These are phyloP conservation scores for Colaptes auratus DNA, from an alignment of 2,113 vertebrate species.

Conservation along the genomic window DNA sequence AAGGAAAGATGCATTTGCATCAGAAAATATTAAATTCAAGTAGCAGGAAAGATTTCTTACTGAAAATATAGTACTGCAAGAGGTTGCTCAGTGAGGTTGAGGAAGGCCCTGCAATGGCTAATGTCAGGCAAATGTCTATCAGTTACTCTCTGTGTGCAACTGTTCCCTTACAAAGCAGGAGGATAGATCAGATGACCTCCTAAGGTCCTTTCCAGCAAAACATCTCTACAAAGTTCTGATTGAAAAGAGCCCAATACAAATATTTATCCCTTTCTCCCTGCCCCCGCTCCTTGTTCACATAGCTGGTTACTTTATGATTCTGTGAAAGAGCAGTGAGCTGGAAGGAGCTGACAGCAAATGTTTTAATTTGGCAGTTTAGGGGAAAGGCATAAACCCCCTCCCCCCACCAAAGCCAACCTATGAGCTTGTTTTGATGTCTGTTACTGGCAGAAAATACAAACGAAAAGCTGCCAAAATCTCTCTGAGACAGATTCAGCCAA, in stretches of 20 bases:
- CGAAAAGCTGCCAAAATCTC: not conserved
- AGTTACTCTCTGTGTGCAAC: not conserved
- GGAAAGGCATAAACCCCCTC: no score
- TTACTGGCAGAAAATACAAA: slow-evolving; percentile 17
- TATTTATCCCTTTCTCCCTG: not conserved
- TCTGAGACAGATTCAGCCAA: not conserved
- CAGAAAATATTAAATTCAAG: not conserved
- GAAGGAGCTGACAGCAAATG: slow-evolving; percentile 22
- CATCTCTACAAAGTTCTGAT: not conserved
- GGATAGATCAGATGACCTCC: not conserved
- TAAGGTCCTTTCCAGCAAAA: not conserved
- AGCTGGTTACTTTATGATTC: slow-evolving; percentile 22
- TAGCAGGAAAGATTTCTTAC: not conserved
- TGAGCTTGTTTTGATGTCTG: not conserved
- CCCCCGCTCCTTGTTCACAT: not conserved
- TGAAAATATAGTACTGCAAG: not conserved
- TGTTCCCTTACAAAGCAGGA: not conserved
- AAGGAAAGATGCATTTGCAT: not conserved
- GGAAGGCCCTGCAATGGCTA: not conserved
- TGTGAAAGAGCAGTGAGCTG: not conserved
- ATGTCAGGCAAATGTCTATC: not conserved
- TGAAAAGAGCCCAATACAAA: not conserved
- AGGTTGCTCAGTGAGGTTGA: not conserved
- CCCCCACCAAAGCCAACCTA: no score
- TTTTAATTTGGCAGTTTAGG: slow-evolving; percentile 31